A percentile compares a stretch with the other conserved stretches of the same genome.
phyloP scores from a whole-genome alignment of 1,140 invertebrate species.

The Euschistus heros region DNA sequence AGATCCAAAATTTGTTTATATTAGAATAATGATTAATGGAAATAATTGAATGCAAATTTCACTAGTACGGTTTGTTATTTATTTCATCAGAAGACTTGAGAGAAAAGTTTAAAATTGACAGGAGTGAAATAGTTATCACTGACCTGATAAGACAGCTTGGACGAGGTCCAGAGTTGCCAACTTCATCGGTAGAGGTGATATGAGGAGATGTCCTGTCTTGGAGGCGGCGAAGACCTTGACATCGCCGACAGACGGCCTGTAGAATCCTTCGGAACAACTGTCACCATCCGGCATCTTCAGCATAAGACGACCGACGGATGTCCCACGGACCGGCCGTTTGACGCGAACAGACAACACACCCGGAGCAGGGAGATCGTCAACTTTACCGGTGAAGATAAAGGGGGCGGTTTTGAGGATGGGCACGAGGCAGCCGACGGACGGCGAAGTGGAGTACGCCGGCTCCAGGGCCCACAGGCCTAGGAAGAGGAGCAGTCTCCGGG shows the following conservation, averaged over 20 bases:
- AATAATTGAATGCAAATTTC: too few relatives aligned
- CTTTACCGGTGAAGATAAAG: neutral
- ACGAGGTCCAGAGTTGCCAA: conserved; percentile 3
- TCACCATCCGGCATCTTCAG: neutral
- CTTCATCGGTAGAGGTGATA: conserved; percentile 4
- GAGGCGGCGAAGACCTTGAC: conserved; percentile 7
- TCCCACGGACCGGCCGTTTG: neutral
- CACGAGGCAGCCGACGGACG: neutral
- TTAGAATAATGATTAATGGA: too few relatives aligned
- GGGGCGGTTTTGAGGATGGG: neutral
- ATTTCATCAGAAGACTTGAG: too few relatives aligned
- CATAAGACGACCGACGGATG: neutral
- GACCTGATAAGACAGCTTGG: conserved; percentile 1
- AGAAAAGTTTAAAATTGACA: too few relatives aligned
- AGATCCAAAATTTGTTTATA: too few relatives aligned
- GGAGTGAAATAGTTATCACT: neutral
- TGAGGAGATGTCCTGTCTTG: neutral
- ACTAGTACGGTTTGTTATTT: too few relatives aligned
- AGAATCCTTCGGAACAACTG: neutral
- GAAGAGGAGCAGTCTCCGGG: neutral
- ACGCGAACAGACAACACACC: neutral
- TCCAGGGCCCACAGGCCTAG: neutral
- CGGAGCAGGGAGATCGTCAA: neutral
- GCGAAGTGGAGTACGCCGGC: neutral
- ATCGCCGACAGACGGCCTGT: conserved; percentile 5